Percentiles rank a stretch among this genome's conserved stretches.
phyloP scores from a whole-genome alignment of 2,888 invertebrate species.

The Netelia virgata region DNA sequence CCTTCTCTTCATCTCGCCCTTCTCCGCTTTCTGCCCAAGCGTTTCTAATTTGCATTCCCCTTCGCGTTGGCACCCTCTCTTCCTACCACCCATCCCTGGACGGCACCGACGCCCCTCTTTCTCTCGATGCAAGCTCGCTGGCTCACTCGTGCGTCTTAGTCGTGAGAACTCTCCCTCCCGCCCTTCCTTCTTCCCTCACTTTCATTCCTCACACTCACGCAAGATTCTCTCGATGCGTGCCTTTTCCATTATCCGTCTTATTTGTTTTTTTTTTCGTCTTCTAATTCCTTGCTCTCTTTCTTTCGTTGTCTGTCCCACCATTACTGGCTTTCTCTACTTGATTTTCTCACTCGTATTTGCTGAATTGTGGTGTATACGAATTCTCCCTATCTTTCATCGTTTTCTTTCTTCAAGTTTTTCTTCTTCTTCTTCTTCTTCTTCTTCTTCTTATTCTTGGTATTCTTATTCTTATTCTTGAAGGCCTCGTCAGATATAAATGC shows the following conservation, averaged over 20 bases:
- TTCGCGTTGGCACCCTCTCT: constrained; percentile 80
- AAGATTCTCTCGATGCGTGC: background rate
- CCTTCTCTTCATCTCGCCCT: constrained; percentile 60
- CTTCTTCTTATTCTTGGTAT: constrained; percentile 27
- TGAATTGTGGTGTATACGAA: constrained; percentile 15
- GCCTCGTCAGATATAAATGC: background rate
- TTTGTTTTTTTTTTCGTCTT: constrained; percentile 27
- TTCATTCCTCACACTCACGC: constrained; percentile 3
- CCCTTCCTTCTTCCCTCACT: constrained; percentile 18
- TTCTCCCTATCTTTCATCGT: constrained; percentile 12
- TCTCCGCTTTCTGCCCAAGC: constrained; percentile 82
- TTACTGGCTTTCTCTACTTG: constrained; percentile 63
- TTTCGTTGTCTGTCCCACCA: constrained; percentile 57
- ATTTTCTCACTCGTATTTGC: constrained; percentile 21
- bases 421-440: constrained; percentile 32
- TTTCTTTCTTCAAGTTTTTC: constrained; percentile 12
- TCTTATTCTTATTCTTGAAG: constrained; percentile 23
- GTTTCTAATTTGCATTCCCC: constrained; percentile 85
- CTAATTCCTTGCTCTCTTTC: constrained; percentile 27
- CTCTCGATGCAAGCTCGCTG: constrained; percentile 49
- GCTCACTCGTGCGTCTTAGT: constrained; percentile 63
- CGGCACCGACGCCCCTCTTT: constrained; percentile 63
- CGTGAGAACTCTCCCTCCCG: constrained; percentile 58
- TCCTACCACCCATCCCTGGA: constrained; percentile 59
- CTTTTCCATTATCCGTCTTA: constrained; percentile 38